These are phyloP conservation scores for Sturnus vulgaris DNA, from an alignment of 2,113 vertebrate species.

Conservation along the genomic window DNA sequence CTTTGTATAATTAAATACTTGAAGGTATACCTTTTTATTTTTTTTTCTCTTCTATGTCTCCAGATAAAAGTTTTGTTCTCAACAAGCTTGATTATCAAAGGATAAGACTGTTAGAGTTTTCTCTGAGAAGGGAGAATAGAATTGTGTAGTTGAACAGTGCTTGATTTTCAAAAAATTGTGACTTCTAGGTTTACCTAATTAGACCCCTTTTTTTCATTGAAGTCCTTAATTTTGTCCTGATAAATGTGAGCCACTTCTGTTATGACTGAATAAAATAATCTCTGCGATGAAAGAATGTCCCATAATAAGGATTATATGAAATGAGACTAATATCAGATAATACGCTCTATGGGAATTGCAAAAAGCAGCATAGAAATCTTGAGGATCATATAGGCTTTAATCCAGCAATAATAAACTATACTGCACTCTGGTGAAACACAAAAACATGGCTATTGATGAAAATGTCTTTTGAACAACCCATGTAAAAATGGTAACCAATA, in stretches of 20 bases:
- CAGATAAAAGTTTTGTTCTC: neutral
- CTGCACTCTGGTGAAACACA: neutral
- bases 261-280: neutral
- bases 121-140: neutral
- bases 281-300: neutral
- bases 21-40: neutral
- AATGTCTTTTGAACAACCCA: neutral
- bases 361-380: neutral
- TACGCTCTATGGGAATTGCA: neutral
- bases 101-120: neutral
- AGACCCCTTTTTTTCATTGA: neutral
- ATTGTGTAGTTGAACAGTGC: neutral
- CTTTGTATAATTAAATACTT: neutral
- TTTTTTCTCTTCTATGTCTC: neutral
- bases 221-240: neutral
- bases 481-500: neutral
- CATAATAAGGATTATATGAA: neutral
- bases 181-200: neutral
- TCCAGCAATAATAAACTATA: neutral
- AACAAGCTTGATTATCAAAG: neutral
- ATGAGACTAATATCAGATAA: neutral
- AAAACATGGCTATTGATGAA: neutral
- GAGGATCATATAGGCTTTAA: neutral
- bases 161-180: neutral
- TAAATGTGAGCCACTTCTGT: neutral